Percentiles rank a stretch among this genome's conserved stretches.
These are phyloP conservation scores for Isurus oxyrinchus DNA, from an alignment of 2,113 vertebrate genomes.

Conservation along the genomic window DNA sequence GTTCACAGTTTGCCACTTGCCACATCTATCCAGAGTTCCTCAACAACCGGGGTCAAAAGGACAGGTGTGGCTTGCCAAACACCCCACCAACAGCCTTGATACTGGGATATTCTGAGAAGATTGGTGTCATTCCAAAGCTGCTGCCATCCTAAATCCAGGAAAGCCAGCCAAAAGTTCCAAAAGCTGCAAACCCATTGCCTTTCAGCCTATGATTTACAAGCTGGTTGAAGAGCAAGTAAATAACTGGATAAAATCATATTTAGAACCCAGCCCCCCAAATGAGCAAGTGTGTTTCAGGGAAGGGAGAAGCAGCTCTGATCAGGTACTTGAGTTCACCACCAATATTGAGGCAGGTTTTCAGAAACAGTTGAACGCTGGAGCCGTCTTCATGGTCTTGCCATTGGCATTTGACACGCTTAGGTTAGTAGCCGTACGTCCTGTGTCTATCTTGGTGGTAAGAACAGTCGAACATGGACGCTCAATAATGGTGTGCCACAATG, in stretches of 20 bases:
- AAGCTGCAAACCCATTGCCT: background rate
- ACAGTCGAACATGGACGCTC: background rate
- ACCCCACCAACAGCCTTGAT: background rate
- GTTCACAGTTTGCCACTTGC: background rate
- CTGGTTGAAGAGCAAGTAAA: background rate
- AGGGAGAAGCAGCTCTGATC: no score
- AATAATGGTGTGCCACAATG: background rate
- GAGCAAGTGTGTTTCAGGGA: no score
- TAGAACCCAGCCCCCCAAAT: no score
- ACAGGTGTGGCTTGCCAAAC: background rate
- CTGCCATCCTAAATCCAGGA: background rate
- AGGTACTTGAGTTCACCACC: background rate
- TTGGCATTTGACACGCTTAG: background rate
- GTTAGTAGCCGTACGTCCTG: background rate
- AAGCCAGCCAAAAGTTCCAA: background rate
- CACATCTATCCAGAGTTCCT: background rate
- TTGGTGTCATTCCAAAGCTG: background rate
- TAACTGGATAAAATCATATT: background rate
- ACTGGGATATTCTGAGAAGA: background rate
- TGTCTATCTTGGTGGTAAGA: background rate
- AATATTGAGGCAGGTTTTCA: no score
- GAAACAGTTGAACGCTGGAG: background rate
- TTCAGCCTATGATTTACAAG: background rate
- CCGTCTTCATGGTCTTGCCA: background rate
- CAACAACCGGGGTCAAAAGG: background rate